Percentiles rank a stretch among this genome's conserved stretches.
Evolutionary conservation across 2,888 invertebrate species (phyloP).

Genomic region (Dione vanillae): DNA sequence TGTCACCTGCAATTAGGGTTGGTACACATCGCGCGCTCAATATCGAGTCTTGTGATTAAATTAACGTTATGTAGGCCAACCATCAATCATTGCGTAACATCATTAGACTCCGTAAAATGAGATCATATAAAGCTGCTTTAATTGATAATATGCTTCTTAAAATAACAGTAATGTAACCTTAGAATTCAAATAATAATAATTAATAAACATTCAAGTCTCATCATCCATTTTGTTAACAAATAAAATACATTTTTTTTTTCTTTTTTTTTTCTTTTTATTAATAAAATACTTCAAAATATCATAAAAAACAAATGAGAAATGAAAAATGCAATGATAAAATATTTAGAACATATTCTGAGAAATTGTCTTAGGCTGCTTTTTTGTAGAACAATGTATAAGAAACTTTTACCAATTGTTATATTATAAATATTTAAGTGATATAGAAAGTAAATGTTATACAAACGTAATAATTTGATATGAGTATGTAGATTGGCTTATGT

Average conservation of each 20-base stretch:
- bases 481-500: not conserved
- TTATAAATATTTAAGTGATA: not conserved
- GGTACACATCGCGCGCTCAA: constrained; percentile 45
- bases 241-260: too few relatives aligned
- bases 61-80: constrained; percentile 55
- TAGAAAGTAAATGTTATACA: not conserved
- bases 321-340: too few relatives aligned
- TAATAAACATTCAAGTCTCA: too few relatives aligned
- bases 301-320: too few relatives aligned
- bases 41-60: constrained; percentile 48
- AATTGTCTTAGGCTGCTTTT: too few relatives aligned
- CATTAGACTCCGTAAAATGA: constrained; percentile 55
- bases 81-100: constrained; percentile 66
- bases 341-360: too few relatives aligned
- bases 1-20: constrained; percentile 46
- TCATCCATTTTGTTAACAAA: too few relatives aligned
- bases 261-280: too few relatives aligned
- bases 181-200: too few relatives aligned
- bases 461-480: constrained; percentile 1
- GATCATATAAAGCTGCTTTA: constrained; percentile 55
- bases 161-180: constrained; percentile 21
- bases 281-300: too few relatives aligned
- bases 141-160: constrained; percentile 31
- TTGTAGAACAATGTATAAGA: too few relatives aligned
- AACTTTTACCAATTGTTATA: not conserved